Base-by-base conservation (phyloP, 2,113 vertebrate genomes). In the Ceratotherium simum region DNA sequence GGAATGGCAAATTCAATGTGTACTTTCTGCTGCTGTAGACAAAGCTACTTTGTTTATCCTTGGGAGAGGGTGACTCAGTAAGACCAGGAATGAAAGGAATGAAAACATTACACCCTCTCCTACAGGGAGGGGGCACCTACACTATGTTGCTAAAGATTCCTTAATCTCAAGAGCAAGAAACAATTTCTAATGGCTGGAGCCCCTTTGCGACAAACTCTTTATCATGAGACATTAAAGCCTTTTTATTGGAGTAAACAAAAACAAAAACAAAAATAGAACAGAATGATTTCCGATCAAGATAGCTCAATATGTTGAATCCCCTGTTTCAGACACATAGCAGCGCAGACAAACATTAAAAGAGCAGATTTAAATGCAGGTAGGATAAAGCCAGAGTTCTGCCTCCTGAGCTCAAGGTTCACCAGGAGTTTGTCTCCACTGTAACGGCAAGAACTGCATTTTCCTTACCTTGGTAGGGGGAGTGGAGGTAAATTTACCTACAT, bases 401-500 rank as follows among this genome's bases (percentile, higher is more conserved):
- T 2, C 4, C 1, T 0, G 33, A 42, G 46, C 2, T 36, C 64
- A 11, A 8, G 13, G 6, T 3, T 9, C 14, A 23, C 36, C 29
- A 13, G 29, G 39, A 3, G 65, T 14, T 31, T n/a, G 21, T 33
- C 21, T 20, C 29, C 67, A 13, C 18, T 1, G 51, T 23, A 27
- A 14, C 0, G 6, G 39, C 36, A 25, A 82, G 6, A 18, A 11
- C 8, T 11, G 14, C 13, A 48, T 13, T 18, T 25, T 33, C 46
- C n/a, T 27, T 46, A 5, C 23, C 1, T 2, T 4, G 3, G 31
- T 2, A 1, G 8, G 65, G 5, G 36, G 3, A 23, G 3, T 8
- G 18, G 20, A 70, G 36, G 54, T 33, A 33, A 31, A 17, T 25
- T 29, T 6, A 17, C 33, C 33, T 51, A 6, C n/a, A 11, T 3